Conservation (phyloP, 92 coral and sea anemone species). For the Porites cylindrica region DNA sequence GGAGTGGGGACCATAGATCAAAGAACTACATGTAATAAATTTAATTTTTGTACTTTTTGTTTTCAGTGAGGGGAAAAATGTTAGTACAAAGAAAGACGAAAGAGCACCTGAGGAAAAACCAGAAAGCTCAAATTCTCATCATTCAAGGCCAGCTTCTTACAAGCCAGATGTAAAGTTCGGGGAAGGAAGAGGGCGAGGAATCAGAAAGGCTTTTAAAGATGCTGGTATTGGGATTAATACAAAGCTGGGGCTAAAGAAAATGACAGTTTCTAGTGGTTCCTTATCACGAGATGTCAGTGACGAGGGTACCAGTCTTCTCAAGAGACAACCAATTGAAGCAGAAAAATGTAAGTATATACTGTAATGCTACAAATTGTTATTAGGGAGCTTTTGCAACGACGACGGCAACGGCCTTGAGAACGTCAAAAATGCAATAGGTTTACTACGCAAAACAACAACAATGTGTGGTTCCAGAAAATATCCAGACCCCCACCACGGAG, state of each 20-base stretch:
- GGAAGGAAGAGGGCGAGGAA: slow-evolving; percentile 42
- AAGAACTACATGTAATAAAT: background rate
- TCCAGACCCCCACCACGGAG: too few relatives aligned
- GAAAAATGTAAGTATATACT: slow-evolving; percentile 75
- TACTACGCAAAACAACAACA: too few relatives aligned
- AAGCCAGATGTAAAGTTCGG: slow-evolving; percentile 13
- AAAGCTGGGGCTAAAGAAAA: slow-evolving; percentile 42
- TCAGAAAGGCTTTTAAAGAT: slow-evolving; percentile 65
- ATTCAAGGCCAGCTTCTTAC: background rate
- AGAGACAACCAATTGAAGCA: slow-evolving; percentile 72
- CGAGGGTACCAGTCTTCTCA: slow-evolving; percentile 81
- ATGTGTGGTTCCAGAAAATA: too few relatives aligned
- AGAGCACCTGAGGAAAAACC: background rate
- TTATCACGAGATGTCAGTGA: slow-evolving; percentile 91
- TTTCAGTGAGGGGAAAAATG: background rate
- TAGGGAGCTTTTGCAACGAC: too few relatives aligned
- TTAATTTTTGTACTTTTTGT: background rate
- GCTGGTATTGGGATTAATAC: slow-evolving; percentile 66
- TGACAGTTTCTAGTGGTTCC: slow-evolving; percentile 39
- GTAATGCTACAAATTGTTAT: too few relatives aligned
- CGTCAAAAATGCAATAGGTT: too few relatives aligned
- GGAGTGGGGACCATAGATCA: too few relatives aligned
- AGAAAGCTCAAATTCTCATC: background rate
- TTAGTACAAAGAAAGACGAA: background rate
- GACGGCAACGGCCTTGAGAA: too few relatives aligned